Conservation (phyloP, 2,113 vertebrate species). For the Nycticebus coucang region DNA sequence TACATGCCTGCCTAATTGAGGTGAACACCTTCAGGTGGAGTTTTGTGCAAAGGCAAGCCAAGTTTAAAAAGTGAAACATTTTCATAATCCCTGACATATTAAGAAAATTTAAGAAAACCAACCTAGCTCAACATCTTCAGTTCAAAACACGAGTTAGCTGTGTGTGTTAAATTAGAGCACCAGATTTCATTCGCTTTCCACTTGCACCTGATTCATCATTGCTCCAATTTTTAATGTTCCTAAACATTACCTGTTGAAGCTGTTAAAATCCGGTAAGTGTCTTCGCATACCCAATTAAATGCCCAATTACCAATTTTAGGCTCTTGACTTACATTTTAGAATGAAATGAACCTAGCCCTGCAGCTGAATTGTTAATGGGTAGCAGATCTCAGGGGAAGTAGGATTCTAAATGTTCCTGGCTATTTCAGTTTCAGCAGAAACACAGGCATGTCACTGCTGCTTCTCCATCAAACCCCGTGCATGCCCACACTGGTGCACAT, state of each 20-base stretch:
- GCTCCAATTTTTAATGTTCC: constrained; percentile 72
- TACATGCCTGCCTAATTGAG: background rate
- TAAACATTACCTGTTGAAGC: constrained; percentile 71
- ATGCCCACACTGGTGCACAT: background rate
- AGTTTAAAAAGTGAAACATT: constrained; percentile 52
- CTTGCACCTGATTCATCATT: constrained; percentile 60
- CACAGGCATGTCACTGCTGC: background rate
- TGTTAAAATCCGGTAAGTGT: constrained; percentile 68
- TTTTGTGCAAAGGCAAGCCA: background rate
- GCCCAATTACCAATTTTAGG: constrained; percentile 72
- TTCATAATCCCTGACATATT: constrained; percentile 17
- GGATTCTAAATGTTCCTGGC: background rate
- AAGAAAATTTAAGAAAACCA: constrained; percentile 51
- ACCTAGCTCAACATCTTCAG: background rate
- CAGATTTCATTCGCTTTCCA: constrained; percentile 56
- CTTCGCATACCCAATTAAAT: constrained; percentile 71
- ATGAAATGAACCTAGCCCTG: constrained; percentile 58
- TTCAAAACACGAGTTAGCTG: background rate
- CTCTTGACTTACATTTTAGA: constrained; percentile 66
- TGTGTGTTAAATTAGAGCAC: constrained; percentile 56
- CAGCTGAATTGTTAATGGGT: constrained; percentile 57
- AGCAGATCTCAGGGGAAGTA: constrained; percentile 10
- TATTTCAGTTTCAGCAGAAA: background rate
- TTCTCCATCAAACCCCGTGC: background rate
- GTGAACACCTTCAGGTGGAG: background rate